Evolutionary conservation across 1,140 invertebrate genomes (phyloP).

Genomic region (Mamestra configurata): DNA sequence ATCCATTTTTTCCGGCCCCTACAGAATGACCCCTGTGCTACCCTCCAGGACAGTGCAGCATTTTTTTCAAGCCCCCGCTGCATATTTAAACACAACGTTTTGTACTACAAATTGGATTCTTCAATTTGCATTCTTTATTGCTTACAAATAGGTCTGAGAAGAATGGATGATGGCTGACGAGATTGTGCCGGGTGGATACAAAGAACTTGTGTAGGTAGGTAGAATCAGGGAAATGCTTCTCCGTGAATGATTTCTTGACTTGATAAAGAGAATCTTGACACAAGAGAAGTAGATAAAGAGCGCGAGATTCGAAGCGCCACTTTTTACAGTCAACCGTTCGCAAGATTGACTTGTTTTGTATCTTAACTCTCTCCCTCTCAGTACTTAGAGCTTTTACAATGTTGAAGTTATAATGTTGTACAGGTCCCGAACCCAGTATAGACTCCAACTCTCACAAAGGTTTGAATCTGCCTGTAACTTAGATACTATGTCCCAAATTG

Average conservation of each 20-base stretch:
- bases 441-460: too few relatives aligned
- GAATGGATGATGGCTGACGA: constrained; percentile 45
- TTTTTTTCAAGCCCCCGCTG: constrained; percentile 64
- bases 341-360: too few relatives aligned
- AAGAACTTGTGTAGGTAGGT: constrained; percentile 1
- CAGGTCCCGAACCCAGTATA: too few relatives aligned
- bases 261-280: background rate
- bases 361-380: too few relatives aligned
- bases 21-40: constrained; percentile 46
- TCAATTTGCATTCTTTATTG: constrained; percentile 70
- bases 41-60: constrained; percentile 57
- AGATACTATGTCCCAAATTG: too few relatives aligned
- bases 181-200: constrained; percentile 36
- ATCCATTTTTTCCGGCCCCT: constrained; percentile 46
- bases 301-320: too few relatives aligned
- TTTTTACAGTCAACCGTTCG: too few relatives aligned
- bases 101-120: constrained; percentile 65
- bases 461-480: too few relatives aligned
- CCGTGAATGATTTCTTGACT: background rate
- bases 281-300: background rate
- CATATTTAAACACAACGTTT: constrained; percentile 64
- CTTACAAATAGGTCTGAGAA: constrained; percentile 57
- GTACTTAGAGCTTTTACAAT: too few relatives aligned
- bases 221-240: background rate
- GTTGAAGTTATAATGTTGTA: too few relatives aligned